Percentiles rank a stretch among this genome's conserved stretches.
Conservation (phyloP, 1,140 invertebrate genomes). For the Achroia grisella region DNA sequence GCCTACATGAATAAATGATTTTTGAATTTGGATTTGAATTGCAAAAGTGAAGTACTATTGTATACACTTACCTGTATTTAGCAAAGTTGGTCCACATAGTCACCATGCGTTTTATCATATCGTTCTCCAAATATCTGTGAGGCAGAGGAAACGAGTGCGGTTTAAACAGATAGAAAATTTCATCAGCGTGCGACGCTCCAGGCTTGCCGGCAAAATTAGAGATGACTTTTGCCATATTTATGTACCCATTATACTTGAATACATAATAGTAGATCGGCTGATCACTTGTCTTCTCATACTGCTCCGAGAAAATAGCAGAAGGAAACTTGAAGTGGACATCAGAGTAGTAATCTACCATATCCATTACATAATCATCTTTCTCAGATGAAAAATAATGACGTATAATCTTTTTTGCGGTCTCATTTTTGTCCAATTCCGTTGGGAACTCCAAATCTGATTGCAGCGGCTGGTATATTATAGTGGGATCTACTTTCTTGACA, state of each 20-base stretch:
- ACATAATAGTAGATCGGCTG: slow-evolving; percentile 56
- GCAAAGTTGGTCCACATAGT: slow-evolving; percentile 64
- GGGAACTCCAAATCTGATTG: slow-evolving; percentile 46
- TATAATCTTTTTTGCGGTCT: slow-evolving; percentile 28
- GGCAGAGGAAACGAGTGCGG: slow-evolving; percentile 47
- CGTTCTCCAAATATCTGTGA: slow-evolving; percentile 31
- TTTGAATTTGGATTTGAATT: no score
- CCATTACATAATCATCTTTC: slow-evolving; percentile 43
- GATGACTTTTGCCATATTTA: slow-evolving; percentile 53
- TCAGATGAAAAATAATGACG: slow-evolving; percentile 40
- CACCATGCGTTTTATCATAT: slow-evolving; percentile 48
- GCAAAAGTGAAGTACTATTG: no score
- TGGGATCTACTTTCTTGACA: slow-evolving; percentile 26
- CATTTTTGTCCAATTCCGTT: slow-evolving; percentile 31
- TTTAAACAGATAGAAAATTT: slow-evolving; percentile 61
- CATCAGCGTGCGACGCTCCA: slow-evolving; percentile 58
- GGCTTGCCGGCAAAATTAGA: slow-evolving; percentile 24
- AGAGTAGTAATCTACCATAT: slow-evolving; percentile 52
- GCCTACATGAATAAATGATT: no score
- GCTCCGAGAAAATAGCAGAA: slow-evolving; percentile 36
- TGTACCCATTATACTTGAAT: slow-evolving; percentile 52
- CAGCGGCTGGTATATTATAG: slow-evolving; percentile 19
- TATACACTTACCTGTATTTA: slow-evolving; percentile 48
- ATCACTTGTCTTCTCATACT: slow-evolving; percentile 43
- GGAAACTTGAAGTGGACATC: slow-evolving; percentile 61